phyloP scores from a whole-genome alignment of 2,113 vertebrate genomes.

The Solenodon paradoxus region DNA sequence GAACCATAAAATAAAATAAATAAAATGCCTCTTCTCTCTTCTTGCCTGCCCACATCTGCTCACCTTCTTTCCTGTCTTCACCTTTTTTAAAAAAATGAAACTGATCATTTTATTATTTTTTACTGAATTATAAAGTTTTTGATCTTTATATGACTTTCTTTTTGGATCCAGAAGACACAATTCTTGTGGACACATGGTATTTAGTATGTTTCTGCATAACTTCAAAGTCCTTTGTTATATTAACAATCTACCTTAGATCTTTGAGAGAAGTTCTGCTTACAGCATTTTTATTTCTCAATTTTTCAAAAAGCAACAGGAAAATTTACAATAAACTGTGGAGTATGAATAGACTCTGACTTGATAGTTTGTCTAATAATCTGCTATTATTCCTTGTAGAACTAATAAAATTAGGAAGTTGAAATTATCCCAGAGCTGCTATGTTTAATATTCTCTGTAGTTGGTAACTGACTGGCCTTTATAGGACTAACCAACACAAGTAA shows the following conservation, averaged over 20 bases:
- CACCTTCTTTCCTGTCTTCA: no score
- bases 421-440: neutral
- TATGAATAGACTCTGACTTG: neutral
- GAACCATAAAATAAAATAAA: no score
- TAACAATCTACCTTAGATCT: neutral
- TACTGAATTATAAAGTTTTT: neutral
- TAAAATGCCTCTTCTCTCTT: no score
- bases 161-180: neutral
- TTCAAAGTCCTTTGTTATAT: neutral
- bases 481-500: neutral
- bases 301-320: neutral
- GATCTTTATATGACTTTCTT: neutral
- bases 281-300: neutral
- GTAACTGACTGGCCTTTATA: no score
- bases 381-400: neutral
- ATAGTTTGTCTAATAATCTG: neutral
- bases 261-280: neutral
- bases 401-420: neutral
- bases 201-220: neutral
- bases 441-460: neutral
- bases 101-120: neutral
- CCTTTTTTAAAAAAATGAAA: neutral
- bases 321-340: neutral
- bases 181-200: neutral
- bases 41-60: no score